These are phyloP conservation scores for Archocentrus centrarchus DNA, from an alignment of 2,113 vertebrate genomes.

Conservation along the genomic window DNA sequence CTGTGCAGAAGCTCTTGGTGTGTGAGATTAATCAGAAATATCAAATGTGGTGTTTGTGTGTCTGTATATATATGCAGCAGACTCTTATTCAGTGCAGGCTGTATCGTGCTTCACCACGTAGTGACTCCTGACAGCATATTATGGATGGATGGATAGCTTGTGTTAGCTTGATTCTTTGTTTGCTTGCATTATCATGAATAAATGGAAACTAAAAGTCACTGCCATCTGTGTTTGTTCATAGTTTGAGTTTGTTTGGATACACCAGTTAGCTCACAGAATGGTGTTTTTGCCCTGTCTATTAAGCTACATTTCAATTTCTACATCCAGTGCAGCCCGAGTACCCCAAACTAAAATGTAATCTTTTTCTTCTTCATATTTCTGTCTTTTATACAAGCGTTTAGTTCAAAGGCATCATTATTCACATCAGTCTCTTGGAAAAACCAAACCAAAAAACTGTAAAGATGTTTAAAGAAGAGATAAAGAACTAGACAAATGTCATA, in stretches of 20 bases:
- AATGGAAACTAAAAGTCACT: conserved; percentile 32
- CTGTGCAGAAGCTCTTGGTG: neutral
- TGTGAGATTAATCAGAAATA: neutral
- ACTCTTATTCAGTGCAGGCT: neutral
- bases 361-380: neutral
- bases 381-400: neutral
- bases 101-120: neutral
- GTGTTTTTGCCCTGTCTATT: neutral
- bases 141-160: neutral
- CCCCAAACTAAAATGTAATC: neutral
- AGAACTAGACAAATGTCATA: neutral
- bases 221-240: conserved; percentile 31
- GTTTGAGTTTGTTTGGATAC: conserved; percentile 17
- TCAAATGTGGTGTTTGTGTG: neutral
- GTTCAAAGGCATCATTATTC: neutral
- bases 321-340: neutral
- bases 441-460: neutral
- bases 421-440: neutral
- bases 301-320: neutral
- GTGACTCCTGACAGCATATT: neutral
- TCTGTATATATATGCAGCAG: neutral
- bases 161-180: neutral
- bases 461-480: neutral
- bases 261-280: conserved; percentile 10
- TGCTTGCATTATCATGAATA: conserved; percentile 20